Percentiles rank a stretch among this genome's conserved stretches.
Conservation (phyloP, 2,797 vertebrate genomes). For the Liparis tanakae region DNA sequence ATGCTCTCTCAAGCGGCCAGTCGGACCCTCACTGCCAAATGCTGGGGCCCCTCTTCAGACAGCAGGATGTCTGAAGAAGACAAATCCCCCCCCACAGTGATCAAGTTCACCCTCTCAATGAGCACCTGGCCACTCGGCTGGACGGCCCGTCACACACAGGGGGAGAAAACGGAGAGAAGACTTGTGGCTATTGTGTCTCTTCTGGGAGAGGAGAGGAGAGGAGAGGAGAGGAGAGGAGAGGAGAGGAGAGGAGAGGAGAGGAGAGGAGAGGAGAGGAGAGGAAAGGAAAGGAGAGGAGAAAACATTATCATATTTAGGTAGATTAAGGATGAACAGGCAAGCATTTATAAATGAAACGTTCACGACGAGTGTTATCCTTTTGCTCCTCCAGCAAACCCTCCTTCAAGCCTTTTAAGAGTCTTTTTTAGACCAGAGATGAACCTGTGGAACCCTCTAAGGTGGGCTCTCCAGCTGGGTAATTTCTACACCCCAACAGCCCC, state of each 20-base stretch:
- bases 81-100: conserved; percentile 44
- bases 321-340: conserved; percentile 10
- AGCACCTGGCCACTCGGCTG: conserved; percentile 66
- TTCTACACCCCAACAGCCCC: conserved; percentile 54
- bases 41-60: conserved; percentile 61
- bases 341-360: conserved; percentile 1
- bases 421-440: conserved; percentile 21
- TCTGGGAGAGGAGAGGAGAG: not conserved
- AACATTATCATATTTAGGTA: not conserved
- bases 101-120: conserved; percentile 64
- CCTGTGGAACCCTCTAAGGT: conserved; percentile 81
- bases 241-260: not conserved
- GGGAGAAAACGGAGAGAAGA: conserved; percentile 4
- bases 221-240: not conserved
- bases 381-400: not conserved
- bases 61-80: conserved; percentile 60
- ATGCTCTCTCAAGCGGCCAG: conserved; percentile 73
- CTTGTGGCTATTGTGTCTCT: conserved; percentile 21
- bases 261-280: conserved; percentile 3
- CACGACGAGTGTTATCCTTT: conserved; percentile 64
- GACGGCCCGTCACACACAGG: conserved; percentile 47
- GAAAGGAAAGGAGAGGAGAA: not conserved
- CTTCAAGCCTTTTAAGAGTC: conserved; percentile 71
- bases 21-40: conserved; percentile 59
- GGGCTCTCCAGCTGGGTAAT: conserved; percentile 81